phyloP scores from a whole-genome alignment of 1,140 invertebrate genomes.

The Philopotamus ludificatus region DNA sequence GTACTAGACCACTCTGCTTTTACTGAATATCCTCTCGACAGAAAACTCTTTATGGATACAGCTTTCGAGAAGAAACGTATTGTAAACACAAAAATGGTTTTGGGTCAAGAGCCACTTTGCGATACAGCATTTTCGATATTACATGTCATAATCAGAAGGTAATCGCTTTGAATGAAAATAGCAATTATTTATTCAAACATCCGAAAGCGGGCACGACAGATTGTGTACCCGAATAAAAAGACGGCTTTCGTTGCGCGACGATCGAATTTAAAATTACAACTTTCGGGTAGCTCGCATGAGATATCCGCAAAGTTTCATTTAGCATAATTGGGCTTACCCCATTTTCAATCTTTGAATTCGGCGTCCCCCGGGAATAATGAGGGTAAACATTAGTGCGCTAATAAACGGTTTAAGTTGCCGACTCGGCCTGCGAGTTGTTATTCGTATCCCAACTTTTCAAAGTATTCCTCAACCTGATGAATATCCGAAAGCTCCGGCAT shows the following conservation, averaged over 20 bases:
- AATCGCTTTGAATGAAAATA: no score
- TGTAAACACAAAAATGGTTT: not conserved
- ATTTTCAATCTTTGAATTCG: not conserved
- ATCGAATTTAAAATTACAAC: no score
- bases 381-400: not conserved
- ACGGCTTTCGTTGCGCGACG: no score
- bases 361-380: not conserved
- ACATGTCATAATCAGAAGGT: no score
- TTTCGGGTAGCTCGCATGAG: no score
- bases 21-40: not conserved
- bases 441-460: not conserved
- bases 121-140: not conserved
- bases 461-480: not conserved
- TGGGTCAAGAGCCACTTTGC: not conserved
- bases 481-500: not conserved
- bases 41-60: not conserved
- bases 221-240: no score
- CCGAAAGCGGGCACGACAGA: no score
- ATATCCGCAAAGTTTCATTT: no score
- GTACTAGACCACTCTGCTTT: not conserved
- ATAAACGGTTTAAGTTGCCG: not conserved
- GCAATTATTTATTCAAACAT: no score
- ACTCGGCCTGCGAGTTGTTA: not conserved
- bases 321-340: no score
- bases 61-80: not conserved